Percentiles rank a stretch among this genome's conserved stretches.
These are phyloP conservation scores for Pocillopora verrucosa DNA, from an alignment of 64 coral and sea anemone species.

Conservation along the genomic window DNA sequence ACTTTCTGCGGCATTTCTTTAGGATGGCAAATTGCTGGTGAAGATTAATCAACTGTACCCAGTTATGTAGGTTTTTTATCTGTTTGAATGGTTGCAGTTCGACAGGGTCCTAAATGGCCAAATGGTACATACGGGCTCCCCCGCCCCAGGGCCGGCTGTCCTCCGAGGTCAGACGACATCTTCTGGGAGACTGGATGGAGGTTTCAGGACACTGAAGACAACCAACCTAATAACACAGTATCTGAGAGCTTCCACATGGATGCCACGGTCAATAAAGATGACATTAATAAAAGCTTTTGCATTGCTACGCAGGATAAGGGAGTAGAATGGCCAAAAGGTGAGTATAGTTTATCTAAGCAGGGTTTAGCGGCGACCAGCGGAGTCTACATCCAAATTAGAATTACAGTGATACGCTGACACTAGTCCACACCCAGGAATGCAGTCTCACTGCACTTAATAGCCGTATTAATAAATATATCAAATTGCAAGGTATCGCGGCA, in stretches of 20 bases:
- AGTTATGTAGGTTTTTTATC: no score
- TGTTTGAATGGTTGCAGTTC: no score
- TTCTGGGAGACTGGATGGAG: constrained; percentile 43
- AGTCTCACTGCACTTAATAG: no score
- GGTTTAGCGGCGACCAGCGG: no score
- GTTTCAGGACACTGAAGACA: constrained; percentile 61
- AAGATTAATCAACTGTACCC: no score
- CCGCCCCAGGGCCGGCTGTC: constrained; percentile 34
- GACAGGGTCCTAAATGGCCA: constrained; percentile 61
- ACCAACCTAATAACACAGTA: not conserved
- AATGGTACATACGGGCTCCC: constrained; percentile 43
- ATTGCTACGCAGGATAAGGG: not conserved
- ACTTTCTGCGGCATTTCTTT: no score
- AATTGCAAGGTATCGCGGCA: no score
- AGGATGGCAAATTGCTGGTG: no score
- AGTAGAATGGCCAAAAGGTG: constrained; percentile 34
- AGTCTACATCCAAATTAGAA: no score
- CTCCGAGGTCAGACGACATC: not conserved
- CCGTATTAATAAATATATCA: no score
- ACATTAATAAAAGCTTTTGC: constrained; percentile 44
- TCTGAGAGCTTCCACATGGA: constrained; percentile 36
- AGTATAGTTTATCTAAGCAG: not conserved
- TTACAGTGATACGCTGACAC: no score
- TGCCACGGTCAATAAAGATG: not conserved
- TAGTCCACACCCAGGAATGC: no score